Percentiles rank a stretch among this genome's conserved stretches.
Conservation (phyloP, 2,113 vertebrate species). For the Bungarus multicinctus region DNA sequence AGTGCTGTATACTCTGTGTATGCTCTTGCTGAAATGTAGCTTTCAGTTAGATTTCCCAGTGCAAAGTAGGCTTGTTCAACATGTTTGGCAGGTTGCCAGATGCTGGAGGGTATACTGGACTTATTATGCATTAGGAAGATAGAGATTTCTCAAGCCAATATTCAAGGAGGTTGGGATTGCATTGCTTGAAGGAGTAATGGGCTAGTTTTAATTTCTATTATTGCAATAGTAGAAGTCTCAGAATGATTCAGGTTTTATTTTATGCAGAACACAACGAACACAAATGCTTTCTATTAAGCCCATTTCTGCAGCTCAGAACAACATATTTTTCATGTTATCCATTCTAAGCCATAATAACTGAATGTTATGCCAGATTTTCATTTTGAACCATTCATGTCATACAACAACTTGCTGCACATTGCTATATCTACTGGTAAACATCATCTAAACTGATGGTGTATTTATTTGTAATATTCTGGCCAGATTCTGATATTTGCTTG, state of each 20-base stretch:
- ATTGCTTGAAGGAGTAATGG: neutral
- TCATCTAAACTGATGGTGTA: neutral
- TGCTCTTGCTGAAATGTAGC: neutral
- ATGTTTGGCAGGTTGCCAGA: neutral
- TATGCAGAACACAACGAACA: neutral
- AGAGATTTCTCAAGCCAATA: neutral
- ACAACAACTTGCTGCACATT: neutral
- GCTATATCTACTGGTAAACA: neutral
- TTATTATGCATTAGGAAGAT: neutral
- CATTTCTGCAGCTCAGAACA: neutral
- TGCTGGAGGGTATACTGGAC: neutral
- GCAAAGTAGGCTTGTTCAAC: neutral
- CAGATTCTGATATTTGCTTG: neutral
- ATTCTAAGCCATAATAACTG: neutral
- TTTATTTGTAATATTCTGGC: neutral
- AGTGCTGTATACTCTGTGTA: neutral
- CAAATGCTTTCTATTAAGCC: neutral
- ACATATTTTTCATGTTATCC: neutral
- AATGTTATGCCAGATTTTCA: neutral
- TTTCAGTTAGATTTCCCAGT: neutral
- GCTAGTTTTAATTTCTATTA: neutral
- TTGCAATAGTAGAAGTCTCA: neutral
- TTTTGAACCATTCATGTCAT: neutral
- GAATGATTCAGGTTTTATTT: neutral
- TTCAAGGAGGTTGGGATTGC: neutral